Evolutionary conservation across 53 echinoderm and acorn worm genomes (phyloP).

Genomic region (Paelopatides confundens): DNA sequence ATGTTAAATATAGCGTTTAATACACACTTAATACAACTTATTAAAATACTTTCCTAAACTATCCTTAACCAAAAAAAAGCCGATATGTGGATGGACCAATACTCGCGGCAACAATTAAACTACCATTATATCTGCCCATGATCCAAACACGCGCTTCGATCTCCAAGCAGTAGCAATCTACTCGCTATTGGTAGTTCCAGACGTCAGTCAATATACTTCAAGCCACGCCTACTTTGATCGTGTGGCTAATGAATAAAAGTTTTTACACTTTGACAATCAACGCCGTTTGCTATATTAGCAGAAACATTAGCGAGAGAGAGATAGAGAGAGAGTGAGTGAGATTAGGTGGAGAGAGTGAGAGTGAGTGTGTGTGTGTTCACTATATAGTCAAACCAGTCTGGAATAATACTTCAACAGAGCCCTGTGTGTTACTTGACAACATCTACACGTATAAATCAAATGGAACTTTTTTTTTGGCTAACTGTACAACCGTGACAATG

Average conservation of each 20-base stretch:
- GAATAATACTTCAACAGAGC: too few species aligned
- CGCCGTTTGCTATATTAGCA: too few species aligned
- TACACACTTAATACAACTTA: conserved; percentile 23
- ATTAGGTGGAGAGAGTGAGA: too few species aligned
- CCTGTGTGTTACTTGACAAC: too few species aligned
- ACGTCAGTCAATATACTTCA: conserved; percentile 15
- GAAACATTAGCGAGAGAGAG: too few species aligned
- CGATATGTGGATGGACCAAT: conserved; percentile 32
- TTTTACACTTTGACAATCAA: not conserved
- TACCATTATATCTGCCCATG: conserved; percentile 18
- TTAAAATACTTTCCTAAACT: not conserved
- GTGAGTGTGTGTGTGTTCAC: too few species aligned
- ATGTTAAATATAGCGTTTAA: conserved; percentile 2
- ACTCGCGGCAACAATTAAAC: conserved; percentile 48
- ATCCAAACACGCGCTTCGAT: conserved; percentile 32
- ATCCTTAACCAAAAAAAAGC: conserved; percentile 1
- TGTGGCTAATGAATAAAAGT: not conserved
- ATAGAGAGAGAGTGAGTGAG: too few species aligned
- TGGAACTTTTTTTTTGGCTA: not conserved
- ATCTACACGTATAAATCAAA: not conserved
- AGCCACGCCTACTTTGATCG: conserved; percentile 24
- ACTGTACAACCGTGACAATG: conserved; percentile 4
- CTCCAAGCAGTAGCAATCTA: conserved; percentile 15
- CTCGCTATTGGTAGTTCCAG: conserved; percentile 41
- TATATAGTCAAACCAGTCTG: too few species aligned